Evolutionary conservation across 2,797 vertebrate genomes (phyloP), one percentile per base, ranked within the genome.

Genomic region (Sandelia bainsii): DNA sequence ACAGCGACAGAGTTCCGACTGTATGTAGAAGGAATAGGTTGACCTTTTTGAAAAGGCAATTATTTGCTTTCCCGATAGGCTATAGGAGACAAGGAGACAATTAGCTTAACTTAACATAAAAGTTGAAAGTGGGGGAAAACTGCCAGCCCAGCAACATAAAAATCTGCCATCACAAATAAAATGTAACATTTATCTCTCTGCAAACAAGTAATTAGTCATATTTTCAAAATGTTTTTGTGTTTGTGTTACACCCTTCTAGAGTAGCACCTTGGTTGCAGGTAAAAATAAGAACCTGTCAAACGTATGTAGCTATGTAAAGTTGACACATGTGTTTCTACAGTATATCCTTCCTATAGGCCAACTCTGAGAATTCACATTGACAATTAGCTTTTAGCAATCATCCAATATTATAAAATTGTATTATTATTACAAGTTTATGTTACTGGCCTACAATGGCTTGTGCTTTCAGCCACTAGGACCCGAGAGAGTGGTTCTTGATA

Each of bases 391-490:
- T 23, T n/a, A 10, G 3, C 29, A n/a, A 7, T 22, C 17, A 17
- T 23, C 32, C 16, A 57, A 6, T 46, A 27, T 70, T n/a, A 51
- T 29, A 61, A 46, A 64, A 63, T 40, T 12, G 3, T 29, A 44
- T 39, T 60, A 23, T 57, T 60, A 62, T 4, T 29, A 16, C 39
- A 7, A 20, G 8, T 59, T 68, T 40, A 20, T 64, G 46, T 48
- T 54, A 5, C 45, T 53, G 27, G 27, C 25, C 50, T 13, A 6
- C 23, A 34, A 3, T 29, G 44, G 14, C 19, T 48, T 25, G 23
- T 73, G 58, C 46, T 58, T 52, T 67, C 29, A 62, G 53, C 62
- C 65, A 37, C 34, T 17, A 14, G 58, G 42, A 66, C 53, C 23
- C 17, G 29, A 62, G 20, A 61, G 67, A 71, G 37, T 10, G 52